Conservation (phyloP, 2,888 invertebrate genomes). For the Eugnorisma glareosa region DNA sequence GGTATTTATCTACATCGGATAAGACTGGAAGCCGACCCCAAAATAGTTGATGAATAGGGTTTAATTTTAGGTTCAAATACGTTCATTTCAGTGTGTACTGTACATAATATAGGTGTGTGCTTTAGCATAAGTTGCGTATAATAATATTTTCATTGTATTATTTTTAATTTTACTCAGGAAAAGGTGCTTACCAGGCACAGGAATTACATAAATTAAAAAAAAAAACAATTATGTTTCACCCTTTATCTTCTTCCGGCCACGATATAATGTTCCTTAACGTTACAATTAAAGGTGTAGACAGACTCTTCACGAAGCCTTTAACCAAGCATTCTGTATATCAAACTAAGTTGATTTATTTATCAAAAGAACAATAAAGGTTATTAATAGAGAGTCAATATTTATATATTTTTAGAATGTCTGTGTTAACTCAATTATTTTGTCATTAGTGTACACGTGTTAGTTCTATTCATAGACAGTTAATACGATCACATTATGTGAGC, state of each 20-base stretch:
- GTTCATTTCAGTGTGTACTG: not conserved
- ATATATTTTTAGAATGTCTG: conserved; percentile 33
- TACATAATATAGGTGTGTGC: not conserved
- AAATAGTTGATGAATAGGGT: not conserved
- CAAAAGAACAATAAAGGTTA: not conserved
- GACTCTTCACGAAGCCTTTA: not conserved
- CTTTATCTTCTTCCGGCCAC: too few species aligned
- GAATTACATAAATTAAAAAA: too few species aligned
- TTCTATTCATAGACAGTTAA: conserved; percentile 41
- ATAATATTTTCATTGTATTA: too few species aligned
- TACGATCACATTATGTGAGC: too few species aligned
- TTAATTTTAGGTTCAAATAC: not conserved
- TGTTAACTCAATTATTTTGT: conserved; percentile 40
- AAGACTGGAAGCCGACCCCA: not conserved
- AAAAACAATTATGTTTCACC: too few species aligned
- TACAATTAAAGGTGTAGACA: too few species aligned
- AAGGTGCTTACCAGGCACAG: too few species aligned
- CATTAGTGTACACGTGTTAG: conserved; percentile 33
- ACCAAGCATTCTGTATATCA: not conserved
- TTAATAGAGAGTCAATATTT: conserved; percentile 1
- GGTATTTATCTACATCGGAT: not conserved
- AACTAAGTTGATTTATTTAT: conserved; percentile 26
- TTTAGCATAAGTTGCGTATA: not conserved
- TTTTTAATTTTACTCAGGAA: too few species aligned
- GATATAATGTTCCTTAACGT: too few species aligned